Evolutionary conservation across 2,113 vertebrate genomes (phyloP).

Genomic region (Pionites leucogaster): DNA sequence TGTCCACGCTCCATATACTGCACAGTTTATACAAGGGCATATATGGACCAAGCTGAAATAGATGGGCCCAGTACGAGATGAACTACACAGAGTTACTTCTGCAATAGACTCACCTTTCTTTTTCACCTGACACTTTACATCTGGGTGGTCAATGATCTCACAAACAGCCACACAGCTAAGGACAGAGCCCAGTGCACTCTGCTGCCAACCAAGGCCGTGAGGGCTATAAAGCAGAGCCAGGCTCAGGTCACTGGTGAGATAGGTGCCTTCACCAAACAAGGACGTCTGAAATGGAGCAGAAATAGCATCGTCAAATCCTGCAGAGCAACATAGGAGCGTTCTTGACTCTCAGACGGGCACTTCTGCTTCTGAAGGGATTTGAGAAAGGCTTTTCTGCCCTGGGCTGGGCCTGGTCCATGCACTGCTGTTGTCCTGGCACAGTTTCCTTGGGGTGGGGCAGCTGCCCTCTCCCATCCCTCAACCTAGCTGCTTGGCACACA

Average conservation of each 20-base stretch:
- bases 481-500: constrained; percentile 15
- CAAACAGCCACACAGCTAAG: constrained; percentile 96
- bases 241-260: constrained; percentile 97
- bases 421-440: constrained; percentile 34
- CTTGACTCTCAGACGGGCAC: not conserved
- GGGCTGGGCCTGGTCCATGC: not conserved
- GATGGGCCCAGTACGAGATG: not conserved
- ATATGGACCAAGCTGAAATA: not conserved
- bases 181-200: constrained; percentile 84
- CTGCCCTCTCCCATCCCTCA: constrained; percentile 40
- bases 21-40: rapidly evolving
- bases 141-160: constrained; percentile 96
- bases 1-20: rapidly evolving
- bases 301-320: not conserved
- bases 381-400: not conserved
- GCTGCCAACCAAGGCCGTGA: constrained; percentile 87
- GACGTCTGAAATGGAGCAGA: constrained; percentile 82
- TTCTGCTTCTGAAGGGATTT: not conserved
- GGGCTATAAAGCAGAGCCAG: constrained; percentile 96
- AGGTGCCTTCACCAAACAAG: constrained; percentile 96
- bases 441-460: not conserved
- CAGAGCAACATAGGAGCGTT: not conserved
- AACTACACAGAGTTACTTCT: not conserved
- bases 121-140: constrained; percentile 95
- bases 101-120: constrained; percentile 85